These are phyloP conservation scores for Mobula birostris DNA, from an alignment of 2,113 vertebrate genomes.

Conservation along the genomic window DNA sequence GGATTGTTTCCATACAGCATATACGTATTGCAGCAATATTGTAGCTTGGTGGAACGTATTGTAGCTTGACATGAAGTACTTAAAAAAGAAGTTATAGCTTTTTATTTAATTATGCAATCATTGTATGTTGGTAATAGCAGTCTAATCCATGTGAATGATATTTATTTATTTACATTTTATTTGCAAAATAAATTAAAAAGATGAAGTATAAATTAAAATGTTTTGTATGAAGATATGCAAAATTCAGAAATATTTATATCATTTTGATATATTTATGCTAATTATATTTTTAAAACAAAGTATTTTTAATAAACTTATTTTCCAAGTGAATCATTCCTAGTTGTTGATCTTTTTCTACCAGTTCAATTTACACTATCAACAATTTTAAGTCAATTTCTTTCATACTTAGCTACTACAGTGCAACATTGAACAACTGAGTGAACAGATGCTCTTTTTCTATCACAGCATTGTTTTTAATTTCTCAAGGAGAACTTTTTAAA, in stretches of 20 bases:
- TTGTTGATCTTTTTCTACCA: background rate
- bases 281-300: constrained; percentile 30
- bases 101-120: background rate
- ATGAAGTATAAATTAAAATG: background rate
- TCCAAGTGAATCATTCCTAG: background rate
- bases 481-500: background rate
- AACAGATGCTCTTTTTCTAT: background rate
- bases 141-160: background rate
- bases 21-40: constrained; percentile 4
- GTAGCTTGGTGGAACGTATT: background rate
- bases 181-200: background rate
- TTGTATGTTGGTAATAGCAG: background rate
- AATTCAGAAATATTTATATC: background rate
- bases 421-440: background rate
- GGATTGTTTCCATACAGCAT: background rate
- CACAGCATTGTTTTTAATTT: background rate
- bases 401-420: background rate
- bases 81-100: no score
- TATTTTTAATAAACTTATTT: background rate
- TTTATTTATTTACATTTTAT: constrained; percentile 1
- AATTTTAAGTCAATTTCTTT: background rate
- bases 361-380: background rate
- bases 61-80: background rate
- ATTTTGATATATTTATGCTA: constrained; percentile 24
- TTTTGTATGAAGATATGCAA: background rate